Evolutionary conservation across 2,797 vertebrate species (phyloP), one percentile per base, ranked within the genome.

Genomic region (Sebastes trivittatus): DNA sequence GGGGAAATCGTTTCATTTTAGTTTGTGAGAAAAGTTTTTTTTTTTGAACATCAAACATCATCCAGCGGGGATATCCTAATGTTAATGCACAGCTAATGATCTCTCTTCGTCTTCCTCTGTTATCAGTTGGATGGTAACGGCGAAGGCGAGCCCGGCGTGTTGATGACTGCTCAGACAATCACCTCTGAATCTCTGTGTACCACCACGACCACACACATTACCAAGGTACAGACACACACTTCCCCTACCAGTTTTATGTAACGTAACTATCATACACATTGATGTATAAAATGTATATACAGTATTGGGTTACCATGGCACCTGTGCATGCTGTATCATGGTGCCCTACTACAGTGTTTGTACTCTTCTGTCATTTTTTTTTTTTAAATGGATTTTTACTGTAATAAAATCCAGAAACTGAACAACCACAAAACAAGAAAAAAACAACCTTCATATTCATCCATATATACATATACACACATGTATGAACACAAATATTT

Each of bases 171-270:
- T 78, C 98, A 99, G 92, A 99, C 98, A 78, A 98, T 99, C 96
- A 99, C 98, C 61, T 97, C 98, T 16, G 98, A 99, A 91, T 98
- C 98, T 20, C 88, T 99, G 92, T 98, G 98, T 65, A 99, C 98
- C 61, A 99, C 98, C 4, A 99, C 98, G 54, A 99, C 98, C 77
- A 99, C 98, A 88, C 98, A 99, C 94, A 98, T 99, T 88, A 99
- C 98, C 83, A 99, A 99, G 98, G 98, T 99, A 96, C 89, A 46
- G 5, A 10, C 68, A n/a, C 14, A 46, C 30, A n/a, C n/a, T 46
- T n/a, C 20, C 49, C 1, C 46, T 49, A 20, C 16, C 46, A 49
- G 16, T 49, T 20, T 49, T 18, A 49, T 49, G 42, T 52, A 52
- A n/a, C 46, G 9, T n/a, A 29, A n/a, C 34, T 1, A 18, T 7